Conservation (phyloP, 2,797 vertebrate species). For the Acestrorhynchus altus region DNA sequence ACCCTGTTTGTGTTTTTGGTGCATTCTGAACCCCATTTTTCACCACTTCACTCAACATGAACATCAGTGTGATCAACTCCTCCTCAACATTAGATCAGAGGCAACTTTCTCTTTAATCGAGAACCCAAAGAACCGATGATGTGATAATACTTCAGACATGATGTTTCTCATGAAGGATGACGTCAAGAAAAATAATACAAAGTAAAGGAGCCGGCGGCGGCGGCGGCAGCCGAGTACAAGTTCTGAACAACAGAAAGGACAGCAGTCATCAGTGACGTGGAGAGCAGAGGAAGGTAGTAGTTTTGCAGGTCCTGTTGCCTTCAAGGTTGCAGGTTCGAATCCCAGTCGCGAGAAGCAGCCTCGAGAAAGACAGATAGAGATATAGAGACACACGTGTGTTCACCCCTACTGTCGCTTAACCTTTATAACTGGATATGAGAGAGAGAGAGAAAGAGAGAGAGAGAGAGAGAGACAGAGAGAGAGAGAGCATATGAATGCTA, state of each 20-base stretch:
- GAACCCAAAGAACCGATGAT: constrained; percentile 59
- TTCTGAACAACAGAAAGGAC: constrained; percentile 57
- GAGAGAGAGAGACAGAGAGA: too few species aligned
- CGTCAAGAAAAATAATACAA: constrained; percentile 55
- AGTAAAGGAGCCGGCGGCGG: constrained; percentile 53
- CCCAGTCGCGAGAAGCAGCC: constrained; percentile 57
- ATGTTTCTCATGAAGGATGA: constrained; percentile 59
- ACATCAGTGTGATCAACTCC: constrained; percentile 39
- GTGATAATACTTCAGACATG: constrained; percentile 62
- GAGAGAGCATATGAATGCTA: constrained; percentile 43
- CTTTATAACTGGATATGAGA: too few species aligned
- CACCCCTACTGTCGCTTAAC: constrained; percentile 55
- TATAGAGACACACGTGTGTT: constrained; percentile 34
- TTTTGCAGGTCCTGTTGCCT: constrained; percentile 59
- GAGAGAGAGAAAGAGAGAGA: too few species aligned
- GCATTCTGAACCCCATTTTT: too few species aligned
- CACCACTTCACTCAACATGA: not conserved
- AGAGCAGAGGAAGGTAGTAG: constrained; percentile 58
- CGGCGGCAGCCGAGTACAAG: constrained; percentile 55
- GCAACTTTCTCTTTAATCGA: constrained; percentile 64
- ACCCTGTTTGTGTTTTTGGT: not conserved
- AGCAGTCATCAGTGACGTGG: constrained; percentile 60
- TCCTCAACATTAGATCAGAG: constrained; percentile 56
- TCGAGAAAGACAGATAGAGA: constrained; percentile 46
- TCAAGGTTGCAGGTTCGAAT: constrained; percentile 53